Evolutionary conservation across 2,888 invertebrate species (phyloP).

Genomic region (Heliconius erato): DNA sequence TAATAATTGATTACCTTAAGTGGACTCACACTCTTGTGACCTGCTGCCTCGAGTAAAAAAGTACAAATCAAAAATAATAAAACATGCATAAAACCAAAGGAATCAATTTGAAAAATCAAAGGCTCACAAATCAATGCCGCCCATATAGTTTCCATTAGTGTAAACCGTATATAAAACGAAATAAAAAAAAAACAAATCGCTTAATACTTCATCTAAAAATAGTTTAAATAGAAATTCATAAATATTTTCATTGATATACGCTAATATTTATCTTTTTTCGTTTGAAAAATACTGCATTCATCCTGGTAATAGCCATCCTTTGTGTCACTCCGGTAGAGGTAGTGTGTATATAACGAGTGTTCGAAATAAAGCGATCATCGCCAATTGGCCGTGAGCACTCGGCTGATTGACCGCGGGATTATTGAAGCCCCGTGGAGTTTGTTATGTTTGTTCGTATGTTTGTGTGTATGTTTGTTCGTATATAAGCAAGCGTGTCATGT

Average conservation of each 20-base stretch:
- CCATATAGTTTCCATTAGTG: constrained; percentile 1
- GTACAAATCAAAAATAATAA: neutral
- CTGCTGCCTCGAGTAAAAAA: neutral
- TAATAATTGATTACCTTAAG: no score
- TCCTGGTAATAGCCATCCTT: constrained; percentile 4
- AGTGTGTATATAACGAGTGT: constrained; percentile 49
- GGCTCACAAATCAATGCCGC: neutral
- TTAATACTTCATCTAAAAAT: neutral
- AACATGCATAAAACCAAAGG: neutral
- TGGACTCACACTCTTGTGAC: no score
- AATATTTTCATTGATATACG: neutral
- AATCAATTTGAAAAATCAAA: constrained; percentile 2
- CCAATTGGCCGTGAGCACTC: constrained; percentile 57
- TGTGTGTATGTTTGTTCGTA: no score
- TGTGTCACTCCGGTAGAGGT: constrained; percentile 35
- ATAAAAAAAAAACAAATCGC: neutral
- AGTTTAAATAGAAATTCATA: constrained; percentile 1
- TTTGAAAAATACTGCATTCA: constrained; percentile 11
- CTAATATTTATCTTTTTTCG: constrained; percentile 9
- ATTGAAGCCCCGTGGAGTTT: constrained; percentile 41
- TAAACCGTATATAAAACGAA: neutral
- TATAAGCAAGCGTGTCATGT: no score
- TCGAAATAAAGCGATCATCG: constrained; percentile 55
- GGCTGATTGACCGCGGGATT: constrained; percentile 55
- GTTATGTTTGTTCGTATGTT: no score